A percentile compares a stretch with the other conserved stretches of the same genome.
These are phyloP conservation scores for Hybognathus amarus DNA, from an alignment of 2,797 vertebrate genomes.

Conservation along the genomic window DNA sequence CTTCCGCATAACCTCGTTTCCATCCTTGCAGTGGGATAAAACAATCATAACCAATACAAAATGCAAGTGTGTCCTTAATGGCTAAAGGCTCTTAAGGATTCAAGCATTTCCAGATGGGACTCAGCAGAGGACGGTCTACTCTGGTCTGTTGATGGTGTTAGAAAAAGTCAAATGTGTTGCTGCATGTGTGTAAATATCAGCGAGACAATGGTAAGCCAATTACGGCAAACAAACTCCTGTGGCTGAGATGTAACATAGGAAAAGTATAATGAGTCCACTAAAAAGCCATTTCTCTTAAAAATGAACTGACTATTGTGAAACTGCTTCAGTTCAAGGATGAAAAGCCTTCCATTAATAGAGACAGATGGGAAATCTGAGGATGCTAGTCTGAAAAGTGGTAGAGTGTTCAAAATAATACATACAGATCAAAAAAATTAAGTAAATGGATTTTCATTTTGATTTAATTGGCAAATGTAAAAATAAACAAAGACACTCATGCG, in stretches of 20 bases:
- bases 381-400: slow-evolving; percentile 50
- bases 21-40: slow-evolving; percentile 33
- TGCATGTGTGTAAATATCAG: slow-evolving; percentile 30
- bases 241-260: slow-evolving; percentile 31
- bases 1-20: slow-evolving; percentile 35
- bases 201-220: slow-evolving; percentile 56
- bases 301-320: slow-evolving; percentile 52
- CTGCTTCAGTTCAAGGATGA: slow-evolving; percentile 53
- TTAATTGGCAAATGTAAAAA: not conserved
- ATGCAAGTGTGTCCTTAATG: slow-evolving; percentile 55
- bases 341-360: slow-evolving; percentile 51
- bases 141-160: slow-evolving; percentile 34
- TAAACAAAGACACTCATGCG: slow-evolving; percentile 10
- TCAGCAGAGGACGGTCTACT: slow-evolving; percentile 24
- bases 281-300: slow-evolving; percentile 52
- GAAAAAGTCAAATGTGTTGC: slow-evolving; percentile 44
- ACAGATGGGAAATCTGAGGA: slow-evolving; percentile 54
- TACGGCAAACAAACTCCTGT: slow-evolving; percentile 53
- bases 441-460: slow-evolving; percentile 42
- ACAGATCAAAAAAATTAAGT: slow-evolving; percentile 29
- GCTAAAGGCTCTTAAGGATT: slow-evolving; percentile 53
- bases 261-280: slow-evolving; percentile 50
- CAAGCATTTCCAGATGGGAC: slow-evolving; percentile 60
- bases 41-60: slow-evolving; percentile 56
- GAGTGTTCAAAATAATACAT: slow-evolving; percentile 38